A percentile compares a stretch with the other conserved stretches of the same genome.
phyloP scores from a whole-genome alignment of 2,113 vertebrate genomes.

The Cygnus buccinator region DNA sequence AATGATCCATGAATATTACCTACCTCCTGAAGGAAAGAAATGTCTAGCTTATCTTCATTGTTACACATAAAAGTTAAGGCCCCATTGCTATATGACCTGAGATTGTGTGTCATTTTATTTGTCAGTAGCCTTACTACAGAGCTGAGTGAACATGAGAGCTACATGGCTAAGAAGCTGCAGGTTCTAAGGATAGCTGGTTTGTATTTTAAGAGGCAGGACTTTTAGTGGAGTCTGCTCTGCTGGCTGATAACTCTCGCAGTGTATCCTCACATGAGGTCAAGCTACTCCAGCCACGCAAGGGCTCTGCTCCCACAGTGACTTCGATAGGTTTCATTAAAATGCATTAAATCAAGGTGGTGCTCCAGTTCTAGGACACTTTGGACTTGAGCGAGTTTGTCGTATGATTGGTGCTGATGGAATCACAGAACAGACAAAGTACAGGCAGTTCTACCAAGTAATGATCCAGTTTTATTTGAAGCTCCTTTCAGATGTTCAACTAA shows the following conservation, averaged over 20 bases:
- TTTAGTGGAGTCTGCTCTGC: neutral
- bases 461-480: neutral
- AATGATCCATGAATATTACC: neutral
- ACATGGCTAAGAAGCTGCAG: neutral
- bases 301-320: neutral
- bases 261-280: neutral
- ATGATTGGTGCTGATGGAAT: neutral
- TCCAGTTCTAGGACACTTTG: neutral
- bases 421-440: neutral
- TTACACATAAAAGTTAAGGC: neutral
- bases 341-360: neutral
- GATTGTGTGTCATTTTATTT: neutral
- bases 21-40: slow-evolving; percentile 11
- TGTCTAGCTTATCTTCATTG: neutral
- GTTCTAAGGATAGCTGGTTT: neutral
- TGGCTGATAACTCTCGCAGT: neutral
- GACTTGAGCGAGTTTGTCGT: neutral
- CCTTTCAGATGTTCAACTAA: neutral
- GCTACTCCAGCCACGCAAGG: neutral
- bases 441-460: neutral
- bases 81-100: neutral
- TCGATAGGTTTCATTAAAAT: neutral
- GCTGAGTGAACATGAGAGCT: neutral
- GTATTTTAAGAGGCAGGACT: neutral
- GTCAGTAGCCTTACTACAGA: neutral